phyloP scores from a whole-genome alignment of 53 echinoderm and acorn worm species.

The Stichopus horrens region DNA sequence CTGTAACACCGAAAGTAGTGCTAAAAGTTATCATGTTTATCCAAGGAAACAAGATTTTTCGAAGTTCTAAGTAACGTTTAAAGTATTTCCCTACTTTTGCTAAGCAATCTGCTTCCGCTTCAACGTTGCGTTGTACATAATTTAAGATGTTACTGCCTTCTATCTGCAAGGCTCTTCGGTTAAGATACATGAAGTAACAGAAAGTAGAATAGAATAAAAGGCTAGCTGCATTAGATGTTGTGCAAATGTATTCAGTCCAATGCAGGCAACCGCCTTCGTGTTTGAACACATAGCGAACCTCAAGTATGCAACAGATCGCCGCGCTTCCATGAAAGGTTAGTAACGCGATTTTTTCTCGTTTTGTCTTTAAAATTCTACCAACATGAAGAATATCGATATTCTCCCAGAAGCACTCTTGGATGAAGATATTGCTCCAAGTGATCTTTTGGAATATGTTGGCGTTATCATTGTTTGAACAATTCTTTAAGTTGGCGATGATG shows the following conservation, averaged over 20 bases:
- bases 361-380: no score
- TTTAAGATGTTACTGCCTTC: neutral
- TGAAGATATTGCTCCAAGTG: no score
- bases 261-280: neutral
- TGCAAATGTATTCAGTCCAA: neutral
- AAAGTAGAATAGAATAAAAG: neutral
- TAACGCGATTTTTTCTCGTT: no score
- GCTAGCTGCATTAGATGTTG: neutral
- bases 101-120: neutral
- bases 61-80: neutral
- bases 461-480: no score
- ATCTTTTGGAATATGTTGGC: no score
- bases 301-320: no score
- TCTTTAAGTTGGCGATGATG: no score
- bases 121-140: neutral
- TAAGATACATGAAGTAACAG: neutral
- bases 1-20: conserved; percentile 7
- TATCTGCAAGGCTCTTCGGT: neutral
- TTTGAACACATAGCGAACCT: neutral
- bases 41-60: conserved; percentile 12
- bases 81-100: neutral
- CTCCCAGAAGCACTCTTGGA: no score
- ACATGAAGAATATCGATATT: no score
- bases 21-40: neutral
- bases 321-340: no score